Base-by-base conservation (phyloP, 2,797 vertebrate genomes). In the Urocyon cinereoargenteus region DNA sequence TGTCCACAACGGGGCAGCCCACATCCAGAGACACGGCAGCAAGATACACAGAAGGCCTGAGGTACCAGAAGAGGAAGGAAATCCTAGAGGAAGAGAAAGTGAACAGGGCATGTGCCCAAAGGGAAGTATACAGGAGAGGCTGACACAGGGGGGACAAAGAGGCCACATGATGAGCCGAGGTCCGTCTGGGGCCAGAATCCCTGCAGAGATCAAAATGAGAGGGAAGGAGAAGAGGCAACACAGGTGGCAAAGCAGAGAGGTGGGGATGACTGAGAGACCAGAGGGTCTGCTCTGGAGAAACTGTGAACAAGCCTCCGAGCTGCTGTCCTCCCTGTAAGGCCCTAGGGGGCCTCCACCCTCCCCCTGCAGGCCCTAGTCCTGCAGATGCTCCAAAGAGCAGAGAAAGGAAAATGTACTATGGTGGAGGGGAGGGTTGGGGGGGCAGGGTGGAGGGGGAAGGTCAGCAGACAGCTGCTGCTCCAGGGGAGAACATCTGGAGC, bases 251-350 rank as follows among this genome's bases (percentile, higher is more conserved):
- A 64, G 62, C 24, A 13, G 66, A n/a, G 45, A 83, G 64, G 45
- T 1, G 3, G 9, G 66, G 61, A 24, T 34, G 2, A 36, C 24
- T 2, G 11, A 62, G 64, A 72, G 28, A 26, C 24, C 51, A 34
- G 36, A 53, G 31, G 5, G 57, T 16, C 62, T 53, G 14, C 73
- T 36, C 15, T 57, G 34, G 13, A 86, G 53, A 82, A 82, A 49
- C 45, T 31, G 19, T 21, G 26, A 7, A 19, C n/a, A 49, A 40
- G 36, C 31, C 68, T 22, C 14, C 1, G 2, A 0, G 0, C 49
- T 3, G 1, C 21, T 3, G 1, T 18, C 85, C 36, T n/a, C 28
- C 86, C 55, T 10, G 0, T 0, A 7, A 66, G 72, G 55, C 22
- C 36, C 36, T 31, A 0, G 61, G 24, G 26, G 49, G 55, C 57